A percentile compares a stretch with the other conserved stretches of the same genome.
Conservation (phyloP, 2,797 vertebrate genomes). For the Synanceia verrucosa region DNA sequence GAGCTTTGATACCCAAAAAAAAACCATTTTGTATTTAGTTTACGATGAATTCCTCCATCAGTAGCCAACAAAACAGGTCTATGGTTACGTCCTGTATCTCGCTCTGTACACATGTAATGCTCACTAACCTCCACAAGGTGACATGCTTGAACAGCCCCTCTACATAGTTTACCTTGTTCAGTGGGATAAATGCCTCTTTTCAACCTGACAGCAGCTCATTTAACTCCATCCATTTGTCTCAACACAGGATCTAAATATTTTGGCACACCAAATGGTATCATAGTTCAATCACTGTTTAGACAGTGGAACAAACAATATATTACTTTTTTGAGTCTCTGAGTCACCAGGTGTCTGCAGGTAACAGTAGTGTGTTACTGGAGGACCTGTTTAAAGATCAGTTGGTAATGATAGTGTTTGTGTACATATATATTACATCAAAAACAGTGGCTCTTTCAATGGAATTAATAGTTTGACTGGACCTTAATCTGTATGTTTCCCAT, state of each 20-base stretch:
- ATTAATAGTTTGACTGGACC: background rate
- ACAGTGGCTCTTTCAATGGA: background rate
- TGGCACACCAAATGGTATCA: background rate
- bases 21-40: background rate
- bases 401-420: background rate
- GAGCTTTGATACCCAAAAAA: background rate
- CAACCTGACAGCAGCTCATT: background rate
- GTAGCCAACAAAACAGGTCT: slow-evolving; percentile 7
- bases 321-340: background rate
- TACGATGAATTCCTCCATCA: background rate
- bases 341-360: background rate
- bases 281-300: background rate
- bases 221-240: background rate
- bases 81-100: background rate
- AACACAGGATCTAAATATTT: background rate
- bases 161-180: background rate
- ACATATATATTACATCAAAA: background rate
- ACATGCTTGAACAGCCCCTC: slow-evolving; percentile 19
- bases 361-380: background rate
- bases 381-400: background rate
- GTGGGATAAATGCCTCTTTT: background rate
- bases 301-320: background rate
- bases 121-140: slow-evolving; percentile 58
- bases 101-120: slow-evolving; percentile 9
- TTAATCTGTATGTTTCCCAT: background rate